Base-by-base conservation (phyloP, 2,888 invertebrate genomes). In the Xanthorhoe designata region DNA sequence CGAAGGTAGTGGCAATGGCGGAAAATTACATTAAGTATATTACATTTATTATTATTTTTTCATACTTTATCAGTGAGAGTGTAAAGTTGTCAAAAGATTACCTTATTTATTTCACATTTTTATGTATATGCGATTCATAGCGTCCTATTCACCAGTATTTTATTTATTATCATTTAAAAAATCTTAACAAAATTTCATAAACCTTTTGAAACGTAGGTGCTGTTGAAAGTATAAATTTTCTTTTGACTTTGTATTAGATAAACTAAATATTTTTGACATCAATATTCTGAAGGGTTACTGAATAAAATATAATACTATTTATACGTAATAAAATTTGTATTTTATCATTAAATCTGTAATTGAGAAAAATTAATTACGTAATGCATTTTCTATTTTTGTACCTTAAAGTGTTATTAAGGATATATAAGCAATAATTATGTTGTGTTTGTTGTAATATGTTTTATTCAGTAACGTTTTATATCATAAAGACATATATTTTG, bases 201-300 rank as follows among this genome's bases (percentile, higher is more conserved):
- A 32, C 4, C 8, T 76, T 80, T 79, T 78, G 78, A 78, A 79
- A 77, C 76, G 75, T 86, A 84, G 87, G 87, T 87, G 87, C 87
- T 86, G 77, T 77, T 71, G 53, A 73, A 74, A 61, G 47, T 61
- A 68, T 73, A 71, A 73, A 64, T 57, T 69, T 66, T 57, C 19
- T 70, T 71, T 73, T 68, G 64, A 69, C 67, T 67, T 66, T 64
- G 65, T 62, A 62, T 66, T 62, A 62, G 54, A 60, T 67, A 62
- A 65, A 62, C 49, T 60, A 68, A 71, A 68, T 73, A 70, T 68
- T 63, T 70, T 68, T 64, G 61, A 68, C 66, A 65, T 64, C 54
- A 59, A 66, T 66, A 60, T 72, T 61, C 62, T 53, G 60, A 63
- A 69, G 67, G 15, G 66, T 72, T 70, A 67, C 72, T 69, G 72